A percentile compares a stretch with the other conserved stretches of the same genome.
phyloP scores from a whole-genome alignment of 2,113 vertebrate genomes.

The Fulmarus glacialis region DNA sequence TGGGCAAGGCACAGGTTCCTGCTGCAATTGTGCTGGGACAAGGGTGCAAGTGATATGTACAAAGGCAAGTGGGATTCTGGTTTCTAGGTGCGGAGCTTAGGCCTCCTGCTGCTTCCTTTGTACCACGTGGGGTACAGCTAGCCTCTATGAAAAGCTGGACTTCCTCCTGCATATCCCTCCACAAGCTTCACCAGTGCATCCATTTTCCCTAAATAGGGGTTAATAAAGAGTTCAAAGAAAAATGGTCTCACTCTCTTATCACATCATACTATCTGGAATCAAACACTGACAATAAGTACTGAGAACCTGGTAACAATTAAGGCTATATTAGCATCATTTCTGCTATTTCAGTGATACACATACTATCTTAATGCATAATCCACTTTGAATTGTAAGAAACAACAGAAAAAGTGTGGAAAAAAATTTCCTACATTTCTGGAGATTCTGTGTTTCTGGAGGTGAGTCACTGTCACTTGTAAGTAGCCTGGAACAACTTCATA shows the following conservation, averaged over 20 bases:
- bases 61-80: neutral
- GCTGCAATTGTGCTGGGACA: neutral
- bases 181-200: neutral
- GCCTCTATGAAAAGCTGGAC: fast-evolving
- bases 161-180: neutral
- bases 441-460: neutral
- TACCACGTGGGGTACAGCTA: fast-evolving
- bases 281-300: neutral
- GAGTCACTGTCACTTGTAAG: neutral
- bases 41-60: neutral
- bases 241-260: neutral
- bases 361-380: neutral
- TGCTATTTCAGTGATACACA: neutral
- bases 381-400: neutral
- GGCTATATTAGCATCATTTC: neutral
- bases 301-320: neutral
- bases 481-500: neutral
- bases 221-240: neutral
- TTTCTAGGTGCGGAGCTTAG: neutral
- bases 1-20: neutral
- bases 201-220: neutral
- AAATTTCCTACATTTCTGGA: neutral
- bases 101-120: neutral
- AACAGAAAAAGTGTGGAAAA: neutral
- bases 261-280: neutral